Conservation (phyloP, 2,888 invertebrate genomes). For the Macropis europaea region DNA sequence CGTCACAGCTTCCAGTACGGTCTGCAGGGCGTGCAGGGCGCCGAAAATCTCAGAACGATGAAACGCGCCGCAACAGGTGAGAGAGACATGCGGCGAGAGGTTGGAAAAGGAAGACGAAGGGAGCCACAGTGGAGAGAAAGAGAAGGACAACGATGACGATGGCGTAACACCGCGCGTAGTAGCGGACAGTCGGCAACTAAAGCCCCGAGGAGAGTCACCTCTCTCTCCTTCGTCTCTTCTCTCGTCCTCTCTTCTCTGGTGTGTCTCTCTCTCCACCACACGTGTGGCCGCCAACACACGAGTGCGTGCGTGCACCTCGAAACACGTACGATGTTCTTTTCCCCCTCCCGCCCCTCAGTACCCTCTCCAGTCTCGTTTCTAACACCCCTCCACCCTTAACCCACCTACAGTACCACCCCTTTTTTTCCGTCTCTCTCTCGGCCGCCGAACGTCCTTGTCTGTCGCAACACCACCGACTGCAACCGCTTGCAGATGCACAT, state of each 20-base stretch:
- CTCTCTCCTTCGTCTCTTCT: slow-evolving; percentile 68
- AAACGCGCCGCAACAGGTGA: slow-evolving; percentile 69
- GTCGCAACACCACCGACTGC: slow-evolving; percentile 59
- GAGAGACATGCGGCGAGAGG: slow-evolving; percentile 34
- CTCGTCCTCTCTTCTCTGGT: slow-evolving; percentile 57
- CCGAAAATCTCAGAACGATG: slow-evolving; percentile 40
- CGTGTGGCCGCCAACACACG: slow-evolving; percentile 56
- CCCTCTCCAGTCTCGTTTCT: slow-evolving; percentile 24
- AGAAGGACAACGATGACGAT: slow-evolving; percentile 59
- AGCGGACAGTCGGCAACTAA: slow-evolving; percentile 74
- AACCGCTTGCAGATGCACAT: slow-evolving; percentile 59
- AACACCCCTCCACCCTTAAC: slow-evolving; percentile 37
- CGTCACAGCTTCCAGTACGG: no score
- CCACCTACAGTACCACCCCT: slow-evolving; percentile 48
- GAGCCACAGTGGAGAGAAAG: slow-evolving; percentile 33
- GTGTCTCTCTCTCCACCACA: slow-evolving; percentile 49
- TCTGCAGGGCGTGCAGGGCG: slow-evolving; percentile 14
- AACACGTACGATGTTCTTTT: slow-evolving; percentile 47
- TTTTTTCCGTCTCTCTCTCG: slow-evolving; percentile 25
- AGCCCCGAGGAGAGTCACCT: slow-evolving; percentile 70
- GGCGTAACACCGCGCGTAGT: slow-evolving; percentile 71
- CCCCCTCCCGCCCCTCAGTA: slow-evolving; percentile 25
- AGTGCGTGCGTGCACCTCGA: slow-evolving; percentile 57
- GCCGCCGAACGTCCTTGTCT: slow-evolving; percentile 25
- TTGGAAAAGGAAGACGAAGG: slow-evolving; percentile 17